phyloP scores from a whole-genome alignment of 2,888 invertebrate species.

The Lobophora halterata region DNA sequence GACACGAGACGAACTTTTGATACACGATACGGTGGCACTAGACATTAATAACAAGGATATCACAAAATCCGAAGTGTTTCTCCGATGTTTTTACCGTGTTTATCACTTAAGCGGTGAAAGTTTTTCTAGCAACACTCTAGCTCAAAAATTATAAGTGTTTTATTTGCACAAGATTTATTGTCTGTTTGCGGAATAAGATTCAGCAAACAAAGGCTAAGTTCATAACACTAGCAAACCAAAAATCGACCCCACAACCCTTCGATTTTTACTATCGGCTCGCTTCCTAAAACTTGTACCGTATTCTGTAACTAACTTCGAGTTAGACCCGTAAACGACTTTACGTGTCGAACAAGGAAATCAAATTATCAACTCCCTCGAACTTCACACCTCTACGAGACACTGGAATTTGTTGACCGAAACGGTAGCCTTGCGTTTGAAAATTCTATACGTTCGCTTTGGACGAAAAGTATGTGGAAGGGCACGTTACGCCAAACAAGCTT shows the following conservation, averaged over 20 bases:
- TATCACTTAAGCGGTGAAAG: constrained; percentile 69
- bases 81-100: constrained; percentile 65
- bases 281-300: constrained; percentile 56
- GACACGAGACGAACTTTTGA: constrained; percentile 76
- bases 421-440: constrained; percentile 64
- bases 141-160: too few relatives aligned
- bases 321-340: constrained; percentile 75
- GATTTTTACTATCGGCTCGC: constrained; percentile 54
- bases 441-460: constrained; percentile 64
- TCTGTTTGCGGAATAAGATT: constrained; percentile 20
- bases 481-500: constrained; percentile 67
- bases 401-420: constrained; percentile 61
- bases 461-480: constrained; percentile 65
- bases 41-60: constrained; percentile 79
- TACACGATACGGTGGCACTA: constrained; percentile 71
- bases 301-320: constrained; percentile 69
- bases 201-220: constrained; percentile 33
- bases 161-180: too few relatives aligned
- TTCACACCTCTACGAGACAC: constrained; percentile 68
- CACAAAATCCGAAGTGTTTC: constrained; percentile 66
- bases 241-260: constrained; percentile 46
- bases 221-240: constrained; percentile 45
- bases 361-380: constrained; percentile 75
- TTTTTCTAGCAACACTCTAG: constrained; percentile 34
- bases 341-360: constrained; percentile 77